Evolutionary conservation across 2,888 invertebrate species (phyloP).

Genomic region (Strigamia crassipes): DNA sequence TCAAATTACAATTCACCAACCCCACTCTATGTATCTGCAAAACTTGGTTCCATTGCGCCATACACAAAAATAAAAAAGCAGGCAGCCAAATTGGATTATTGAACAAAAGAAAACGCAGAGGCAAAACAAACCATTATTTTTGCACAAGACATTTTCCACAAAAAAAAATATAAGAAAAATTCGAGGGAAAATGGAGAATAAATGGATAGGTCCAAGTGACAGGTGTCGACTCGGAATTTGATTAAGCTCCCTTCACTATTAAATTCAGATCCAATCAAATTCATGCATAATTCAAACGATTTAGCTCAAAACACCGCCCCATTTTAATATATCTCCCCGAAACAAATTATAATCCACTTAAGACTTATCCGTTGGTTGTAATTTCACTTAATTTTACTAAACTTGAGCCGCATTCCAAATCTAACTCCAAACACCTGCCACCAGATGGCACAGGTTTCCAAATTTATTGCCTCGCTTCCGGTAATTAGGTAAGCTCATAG

Average conservation of each 20-base stretch:
- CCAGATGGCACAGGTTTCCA: not conserved
- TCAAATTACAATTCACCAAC: conserved; percentile 36
- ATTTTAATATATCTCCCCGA: conserved; percentile 19
- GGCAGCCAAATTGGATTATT: conserved; percentile 18
- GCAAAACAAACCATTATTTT: not conserved
- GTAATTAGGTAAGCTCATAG: conserved; percentile 42
- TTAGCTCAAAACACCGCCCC: conserved; percentile 2
- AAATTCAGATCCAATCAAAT: conserved; percentile 38
- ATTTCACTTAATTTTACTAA: conserved; percentile 1
- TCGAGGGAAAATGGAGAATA: conserved; percentile 18
- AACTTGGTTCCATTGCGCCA: conserved; percentile 8
- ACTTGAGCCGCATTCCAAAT: conserved; percentile 3
- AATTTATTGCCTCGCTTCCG: conserved; percentile 36
- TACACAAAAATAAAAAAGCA: conserved; percentile 8
- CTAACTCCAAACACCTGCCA: conserved; percentile 35
- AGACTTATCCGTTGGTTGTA: not conserved
- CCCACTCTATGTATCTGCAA: not conserved
- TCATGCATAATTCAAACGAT: conserved; percentile 42
- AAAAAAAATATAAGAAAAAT: conserved; percentile 9
- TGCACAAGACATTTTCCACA: not conserved
- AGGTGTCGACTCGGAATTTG: conserved; percentile 42
- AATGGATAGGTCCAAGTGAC: conserved; percentile 32
- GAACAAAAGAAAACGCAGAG: not conserved
- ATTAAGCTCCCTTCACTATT: conserved; percentile 38
- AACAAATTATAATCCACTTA: conserved; percentile 22